Conservation (phyloP, 2,797 vertebrate species). For the Chloroceryle amazona region DNA sequence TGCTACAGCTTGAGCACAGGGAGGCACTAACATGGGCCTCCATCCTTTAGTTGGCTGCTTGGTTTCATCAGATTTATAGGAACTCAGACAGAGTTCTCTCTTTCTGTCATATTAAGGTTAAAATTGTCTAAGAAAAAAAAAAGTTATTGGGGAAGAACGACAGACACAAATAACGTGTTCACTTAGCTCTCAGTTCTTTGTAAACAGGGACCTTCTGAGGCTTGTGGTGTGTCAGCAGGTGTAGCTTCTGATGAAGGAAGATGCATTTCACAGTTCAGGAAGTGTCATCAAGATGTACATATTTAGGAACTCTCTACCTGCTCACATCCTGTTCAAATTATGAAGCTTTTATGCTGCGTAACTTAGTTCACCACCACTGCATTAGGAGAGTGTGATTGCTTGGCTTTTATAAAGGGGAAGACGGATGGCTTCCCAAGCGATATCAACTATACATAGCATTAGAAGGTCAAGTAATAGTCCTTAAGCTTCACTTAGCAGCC, state of each 20-base stretch:
- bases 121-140: not conserved
- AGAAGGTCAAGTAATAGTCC: conserved; percentile 1
- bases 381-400: not conserved
- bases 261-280: not conserved
- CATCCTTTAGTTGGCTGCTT: not conserved
- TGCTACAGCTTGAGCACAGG: not conserved
- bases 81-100: not conserved
- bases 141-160: not conserved
- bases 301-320: conserved; percentile 8
- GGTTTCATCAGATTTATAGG: not conserved
- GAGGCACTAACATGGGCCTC: not conserved
- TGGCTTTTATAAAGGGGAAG: not conserved
- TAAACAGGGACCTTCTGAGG: not conserved
- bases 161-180: not conserved
- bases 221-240: not conserved
- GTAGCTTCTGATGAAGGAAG: not conserved
- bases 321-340: not conserved
- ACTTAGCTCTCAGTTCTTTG: not conserved
- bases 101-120: conserved; percentile 15
- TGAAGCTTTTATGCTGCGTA: not conserved
- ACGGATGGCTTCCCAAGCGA: not conserved
- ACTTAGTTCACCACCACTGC: not conserved
- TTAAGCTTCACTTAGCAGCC: conserved; percentile 16
- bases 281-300: not conserved
- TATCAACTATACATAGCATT: not conserved